phyloP scores from a whole-genome alignment of 2,888 invertebrate genomes.

The Cryptus armator region DNA sequence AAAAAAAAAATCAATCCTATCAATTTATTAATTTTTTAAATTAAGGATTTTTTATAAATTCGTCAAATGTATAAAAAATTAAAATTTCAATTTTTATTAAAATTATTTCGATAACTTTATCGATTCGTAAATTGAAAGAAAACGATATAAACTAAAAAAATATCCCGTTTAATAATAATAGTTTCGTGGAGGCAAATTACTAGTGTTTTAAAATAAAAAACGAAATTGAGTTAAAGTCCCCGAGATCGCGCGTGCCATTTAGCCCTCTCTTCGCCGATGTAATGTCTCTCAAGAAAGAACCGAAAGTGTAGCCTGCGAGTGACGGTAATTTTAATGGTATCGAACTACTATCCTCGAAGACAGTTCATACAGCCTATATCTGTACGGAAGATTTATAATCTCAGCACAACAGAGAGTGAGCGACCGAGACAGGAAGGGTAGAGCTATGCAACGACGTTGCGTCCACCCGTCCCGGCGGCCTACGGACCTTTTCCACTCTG shows the following conservation, averaged over 20 bases:
- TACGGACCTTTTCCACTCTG: slow-evolving; percentile 18
- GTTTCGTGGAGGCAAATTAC: no score
- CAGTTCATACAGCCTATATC: slow-evolving; percentile 65
- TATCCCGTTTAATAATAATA: background rate
- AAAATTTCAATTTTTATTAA: no score
- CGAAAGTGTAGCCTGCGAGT: slow-evolving; percentile 63
- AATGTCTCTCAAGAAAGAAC: background rate
- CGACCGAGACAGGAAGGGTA: slow-evolving; percentile 24
- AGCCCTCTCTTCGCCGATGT: background rate
- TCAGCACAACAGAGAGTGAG: slow-evolving; percentile 14
- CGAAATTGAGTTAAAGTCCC: background rate
- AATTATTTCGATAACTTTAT: background rate
- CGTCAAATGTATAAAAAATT: no score
- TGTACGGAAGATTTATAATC: slow-evolving; percentile 30
- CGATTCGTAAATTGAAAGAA: background rate
- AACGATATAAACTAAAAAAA: background rate
- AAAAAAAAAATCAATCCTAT: no score
- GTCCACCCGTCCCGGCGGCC: slow-evolving; percentile 12
- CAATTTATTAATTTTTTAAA: no score
- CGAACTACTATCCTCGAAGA: slow-evolving; percentile 70
- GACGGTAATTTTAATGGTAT: slow-evolving; percentile 75
- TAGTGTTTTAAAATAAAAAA: background rate
- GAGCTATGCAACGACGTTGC: slow-evolving; percentile 26
- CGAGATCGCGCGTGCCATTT: background rate
- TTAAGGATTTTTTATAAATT: no score